Conservation (phyloP, 2,113 vertebrate species). For the Okapia johnstoni region DNA sequence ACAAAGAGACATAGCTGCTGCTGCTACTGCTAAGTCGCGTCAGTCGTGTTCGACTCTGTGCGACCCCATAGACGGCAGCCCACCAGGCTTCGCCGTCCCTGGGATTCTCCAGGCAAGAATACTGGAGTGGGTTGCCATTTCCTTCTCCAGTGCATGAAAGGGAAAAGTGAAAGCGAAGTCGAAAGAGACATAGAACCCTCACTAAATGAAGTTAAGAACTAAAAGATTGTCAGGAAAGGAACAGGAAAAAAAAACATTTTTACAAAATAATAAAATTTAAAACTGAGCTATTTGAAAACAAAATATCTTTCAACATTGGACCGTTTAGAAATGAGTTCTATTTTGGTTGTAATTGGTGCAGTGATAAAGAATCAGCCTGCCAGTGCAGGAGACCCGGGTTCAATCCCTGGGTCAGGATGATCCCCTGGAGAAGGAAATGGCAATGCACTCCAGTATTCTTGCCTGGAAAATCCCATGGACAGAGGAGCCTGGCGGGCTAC, state of each 20-base stretch:
- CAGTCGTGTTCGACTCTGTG: too few relatives aligned
- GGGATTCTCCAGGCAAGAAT: too few relatives aligned
- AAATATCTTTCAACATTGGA: background rate
- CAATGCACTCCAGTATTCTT: background rate
- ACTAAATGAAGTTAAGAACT: background rate
- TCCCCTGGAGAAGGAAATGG: background rate
- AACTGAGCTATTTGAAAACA: background rate
- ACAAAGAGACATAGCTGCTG: background rate
- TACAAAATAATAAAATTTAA: background rate
- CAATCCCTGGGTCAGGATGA: background rate
- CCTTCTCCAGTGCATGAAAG: too few relatives aligned
- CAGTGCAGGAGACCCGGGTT: background rate
- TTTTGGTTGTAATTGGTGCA: background rate
- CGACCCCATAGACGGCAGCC: too few relatives aligned
- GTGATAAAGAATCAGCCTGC: background rate
- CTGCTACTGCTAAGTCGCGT: too few relatives aligned
- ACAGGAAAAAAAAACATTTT: background rate
- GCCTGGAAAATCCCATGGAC: background rate
- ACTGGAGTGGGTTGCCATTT: too few relatives aligned
- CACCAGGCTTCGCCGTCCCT: too few relatives aligned
- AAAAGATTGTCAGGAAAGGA: background rate
- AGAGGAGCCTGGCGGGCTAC: background rate
- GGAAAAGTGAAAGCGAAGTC: too few relatives aligned
- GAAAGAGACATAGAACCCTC: background rate
- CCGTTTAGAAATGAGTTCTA: background rate